Conservation (phyloP, 2,888 invertebrate genomes). For the Melipona beecheii region DNA sequence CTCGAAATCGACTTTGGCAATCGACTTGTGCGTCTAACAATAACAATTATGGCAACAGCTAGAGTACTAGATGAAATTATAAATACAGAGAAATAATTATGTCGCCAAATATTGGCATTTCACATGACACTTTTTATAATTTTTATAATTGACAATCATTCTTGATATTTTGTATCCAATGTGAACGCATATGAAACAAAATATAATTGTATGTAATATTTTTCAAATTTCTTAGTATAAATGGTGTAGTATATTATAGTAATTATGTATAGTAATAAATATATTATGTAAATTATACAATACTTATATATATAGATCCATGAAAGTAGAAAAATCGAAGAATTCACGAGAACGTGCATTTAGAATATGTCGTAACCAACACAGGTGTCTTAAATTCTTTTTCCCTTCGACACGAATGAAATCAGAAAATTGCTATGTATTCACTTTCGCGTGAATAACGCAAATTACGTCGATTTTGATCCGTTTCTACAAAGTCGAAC, state of each 20-base stretch:
- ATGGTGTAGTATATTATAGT: too few relatives aligned
- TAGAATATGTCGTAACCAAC: not conserved
- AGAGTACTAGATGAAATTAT: too few relatives aligned
- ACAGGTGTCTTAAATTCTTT: not conserved
- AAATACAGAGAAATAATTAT: too few relatives aligned
- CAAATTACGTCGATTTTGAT: not conserved
- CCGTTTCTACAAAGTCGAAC: constrained; percentile 15
- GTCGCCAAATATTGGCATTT: not conserved
- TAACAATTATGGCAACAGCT: too few relatives aligned
- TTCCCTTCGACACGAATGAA: not conserved
- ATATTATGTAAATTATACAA: too few relatives aligned
- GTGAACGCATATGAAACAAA: too few relatives aligned
- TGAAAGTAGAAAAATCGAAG: not conserved
- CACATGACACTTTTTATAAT: not conserved
- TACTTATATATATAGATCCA: too few relatives aligned
- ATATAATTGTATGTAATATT: too few relatives aligned
- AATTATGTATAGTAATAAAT: too few relatives aligned
- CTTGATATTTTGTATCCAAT: not conserved
- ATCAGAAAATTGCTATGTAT: not conserved
- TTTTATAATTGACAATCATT: not conserved
- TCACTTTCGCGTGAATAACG: not conserved
- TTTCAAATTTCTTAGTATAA: too few relatives aligned
- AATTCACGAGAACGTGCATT: not conserved
- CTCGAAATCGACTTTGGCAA: too few relatives aligned
- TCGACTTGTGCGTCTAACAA: too few relatives aligned